Conservation (phyloP, 2,888 invertebrate genomes). For the Mesodorylaimus sp. region DNA sequence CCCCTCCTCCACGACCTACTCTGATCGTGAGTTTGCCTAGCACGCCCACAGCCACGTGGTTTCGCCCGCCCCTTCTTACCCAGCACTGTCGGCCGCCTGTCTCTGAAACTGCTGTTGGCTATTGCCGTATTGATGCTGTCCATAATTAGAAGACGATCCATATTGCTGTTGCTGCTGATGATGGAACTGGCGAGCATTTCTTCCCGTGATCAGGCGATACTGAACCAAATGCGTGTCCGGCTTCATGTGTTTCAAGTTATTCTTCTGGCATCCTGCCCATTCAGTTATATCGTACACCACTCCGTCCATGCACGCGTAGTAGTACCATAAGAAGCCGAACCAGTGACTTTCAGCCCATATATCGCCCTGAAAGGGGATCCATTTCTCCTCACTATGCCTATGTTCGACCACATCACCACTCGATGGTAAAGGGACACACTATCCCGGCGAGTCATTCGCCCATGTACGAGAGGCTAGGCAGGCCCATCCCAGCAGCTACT, state of each 20-base stretch:
- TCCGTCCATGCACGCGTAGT: constrained; percentile 89
- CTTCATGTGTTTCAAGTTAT: constrained; percentile 56
- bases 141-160: background rate
- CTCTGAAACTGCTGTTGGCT: too few relatives aligned
- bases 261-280: constrained; percentile 80
- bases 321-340: constrained; percentile 75
- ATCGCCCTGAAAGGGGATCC: constrained; percentile 49
- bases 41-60: too few relatives aligned
- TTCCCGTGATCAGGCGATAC: constrained; percentile 59
- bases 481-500: too few relatives aligned
- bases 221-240: constrained; percentile 79
- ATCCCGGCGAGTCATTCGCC: too few relatives aligned
- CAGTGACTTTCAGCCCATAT: constrained; percentile 79
- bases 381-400: background rate
- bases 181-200: constrained; percentile 18
- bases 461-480: too few relatives aligned
- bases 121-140: background rate
- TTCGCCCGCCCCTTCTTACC: too few relatives aligned
- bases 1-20: too few relatives aligned
- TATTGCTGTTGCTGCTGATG: constrained; percentile 3
- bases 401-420: too few relatives aligned
- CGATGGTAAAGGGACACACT: too few relatives aligned
- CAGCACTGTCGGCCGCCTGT: too few relatives aligned
- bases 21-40: too few relatives aligned
- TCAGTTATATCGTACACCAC: constrained; percentile 86